phyloP scores from a whole-genome alignment of 2,113 vertebrate genomes.

The Climacteris rufus region DNA sequence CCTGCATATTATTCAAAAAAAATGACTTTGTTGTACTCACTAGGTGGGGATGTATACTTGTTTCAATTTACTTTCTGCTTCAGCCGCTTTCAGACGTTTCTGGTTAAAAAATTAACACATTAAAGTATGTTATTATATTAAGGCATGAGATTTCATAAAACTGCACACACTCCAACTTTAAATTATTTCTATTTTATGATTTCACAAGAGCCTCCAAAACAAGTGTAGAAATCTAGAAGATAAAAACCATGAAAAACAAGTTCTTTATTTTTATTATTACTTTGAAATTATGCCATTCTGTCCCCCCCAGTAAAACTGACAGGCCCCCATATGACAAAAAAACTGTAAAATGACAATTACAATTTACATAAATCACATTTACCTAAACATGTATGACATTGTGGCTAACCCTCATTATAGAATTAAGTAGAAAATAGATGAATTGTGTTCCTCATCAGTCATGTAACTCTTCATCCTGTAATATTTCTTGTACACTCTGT shows the following conservation, averaged over 20 bases:
- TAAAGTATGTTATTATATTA: constrained; percentile 1
- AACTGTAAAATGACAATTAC: neutral
- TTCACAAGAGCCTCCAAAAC: neutral
- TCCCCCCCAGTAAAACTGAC: neutral
- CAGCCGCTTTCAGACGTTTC: constrained; percentile 97
- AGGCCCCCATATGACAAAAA: neutral
- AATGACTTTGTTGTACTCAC: constrained; percentile 79
- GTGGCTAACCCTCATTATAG: neutral
- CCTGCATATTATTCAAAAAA: neutral
- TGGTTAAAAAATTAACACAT: constrained; percentile 70
- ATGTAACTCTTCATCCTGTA: too few species aligned
- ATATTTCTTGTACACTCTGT: neutral
- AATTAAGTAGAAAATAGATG: neutral
- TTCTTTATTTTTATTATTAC: neutral
- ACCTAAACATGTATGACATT: neutral
- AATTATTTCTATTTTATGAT: neutral
- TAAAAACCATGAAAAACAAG: neutral
- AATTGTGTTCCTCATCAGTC: neutral
- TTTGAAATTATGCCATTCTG: neutral
- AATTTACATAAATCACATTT: neutral
- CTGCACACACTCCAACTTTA: neutral
- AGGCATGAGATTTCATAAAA: neutral
- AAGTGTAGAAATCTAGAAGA: neutral
- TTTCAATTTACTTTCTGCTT: constrained; percentile 97
- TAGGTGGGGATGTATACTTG: constrained; percentile 99